Conservation (phyloP, 2,797 vertebrate species). For the Hapalemur alaotrensis region DNA sequence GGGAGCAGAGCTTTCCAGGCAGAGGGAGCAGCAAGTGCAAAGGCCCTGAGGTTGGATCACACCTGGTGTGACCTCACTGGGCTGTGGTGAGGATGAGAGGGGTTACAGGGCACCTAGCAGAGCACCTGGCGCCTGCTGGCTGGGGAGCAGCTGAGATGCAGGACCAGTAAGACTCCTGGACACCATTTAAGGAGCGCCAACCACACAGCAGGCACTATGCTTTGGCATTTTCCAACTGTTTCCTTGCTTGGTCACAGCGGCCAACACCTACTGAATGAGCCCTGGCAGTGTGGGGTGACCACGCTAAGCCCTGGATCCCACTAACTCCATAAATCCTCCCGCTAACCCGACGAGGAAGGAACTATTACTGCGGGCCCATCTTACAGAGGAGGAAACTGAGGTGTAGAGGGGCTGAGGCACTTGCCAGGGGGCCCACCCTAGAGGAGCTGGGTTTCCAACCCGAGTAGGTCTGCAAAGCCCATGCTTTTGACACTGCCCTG, state of each 20-base stretch:
- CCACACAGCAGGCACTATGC: not conserved
- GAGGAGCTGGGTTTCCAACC: not conserved
- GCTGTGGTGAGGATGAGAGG: not conserved
- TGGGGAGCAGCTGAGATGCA: not conserved
- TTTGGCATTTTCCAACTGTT: not conserved
- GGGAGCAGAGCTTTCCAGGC: not conserved
- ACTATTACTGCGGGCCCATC: not conserved
- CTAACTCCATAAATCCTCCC: not conserved
- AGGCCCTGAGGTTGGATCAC: not conserved
- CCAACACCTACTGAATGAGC: not conserved
- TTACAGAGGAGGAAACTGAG: not conserved
- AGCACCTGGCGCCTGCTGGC: not conserved
- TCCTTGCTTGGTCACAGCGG: not conserved
- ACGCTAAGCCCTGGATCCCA: not conserved
- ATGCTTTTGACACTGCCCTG: not conserved
- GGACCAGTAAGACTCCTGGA: not conserved
- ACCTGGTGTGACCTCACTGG: rapidly evolving
- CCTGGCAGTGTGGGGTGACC: not conserved
- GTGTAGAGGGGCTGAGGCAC: not conserved
- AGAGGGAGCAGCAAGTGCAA: not conserved
- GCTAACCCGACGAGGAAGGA: not conserved
- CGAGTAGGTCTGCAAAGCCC: not conserved
- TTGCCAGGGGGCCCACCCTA: not conserved
- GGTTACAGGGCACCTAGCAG: not conserved
- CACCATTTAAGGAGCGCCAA: not conserved